Percentiles rank a stretch among this genome's conserved stretches.
These are phyloP conservation scores for Venustaconcha ellipsiformis DNA, from an alignment of 1,140 invertebrate species.

Conservation along the genomic window DNA sequence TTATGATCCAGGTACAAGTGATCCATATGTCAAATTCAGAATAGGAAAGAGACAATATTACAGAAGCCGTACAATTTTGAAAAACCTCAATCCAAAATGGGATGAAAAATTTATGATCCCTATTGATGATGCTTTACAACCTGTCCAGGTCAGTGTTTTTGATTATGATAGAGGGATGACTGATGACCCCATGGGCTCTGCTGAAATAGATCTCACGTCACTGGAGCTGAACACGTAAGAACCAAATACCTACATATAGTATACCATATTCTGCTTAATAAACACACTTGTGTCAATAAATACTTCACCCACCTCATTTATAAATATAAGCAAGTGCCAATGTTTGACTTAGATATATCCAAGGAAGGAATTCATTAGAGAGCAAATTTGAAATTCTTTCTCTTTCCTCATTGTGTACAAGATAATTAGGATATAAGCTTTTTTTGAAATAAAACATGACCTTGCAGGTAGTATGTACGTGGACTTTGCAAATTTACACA, in stretches of 20 bases:
- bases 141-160: conserved; percentile 92
- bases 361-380: background rate
- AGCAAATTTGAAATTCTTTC: background rate
- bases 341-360: background rate
- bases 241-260: background rate
- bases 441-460: no score
- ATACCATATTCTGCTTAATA: background rate
- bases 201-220: conserved; percentile 85
- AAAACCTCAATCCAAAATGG: conserved; percentile 73
- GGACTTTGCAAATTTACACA: no score
- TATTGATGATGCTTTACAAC: conserved; percentile 71
- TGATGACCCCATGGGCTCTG: conserved; percentile 98
- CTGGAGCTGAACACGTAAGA: conserved; percentile 83
- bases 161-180: conserved; percentile 97
- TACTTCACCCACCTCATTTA: background rate
- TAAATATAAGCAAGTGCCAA: background rate
- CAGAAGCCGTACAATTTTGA: conserved; percentile 68
- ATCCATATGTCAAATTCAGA: conserved; percentile 73
- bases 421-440: no score
- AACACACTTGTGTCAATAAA: background rate
- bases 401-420: no score
- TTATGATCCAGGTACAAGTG: conserved; percentile 67
- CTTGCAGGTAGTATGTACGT: no score
- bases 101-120: conserved; percentile 70
- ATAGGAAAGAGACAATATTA: conserved; percentile 65